Evolutionary conservation across 2,113 vertebrate genomes (phyloP), one percentile per base, ranked within the genome.

Genomic region (Pontoporia blainvillei): DNA sequence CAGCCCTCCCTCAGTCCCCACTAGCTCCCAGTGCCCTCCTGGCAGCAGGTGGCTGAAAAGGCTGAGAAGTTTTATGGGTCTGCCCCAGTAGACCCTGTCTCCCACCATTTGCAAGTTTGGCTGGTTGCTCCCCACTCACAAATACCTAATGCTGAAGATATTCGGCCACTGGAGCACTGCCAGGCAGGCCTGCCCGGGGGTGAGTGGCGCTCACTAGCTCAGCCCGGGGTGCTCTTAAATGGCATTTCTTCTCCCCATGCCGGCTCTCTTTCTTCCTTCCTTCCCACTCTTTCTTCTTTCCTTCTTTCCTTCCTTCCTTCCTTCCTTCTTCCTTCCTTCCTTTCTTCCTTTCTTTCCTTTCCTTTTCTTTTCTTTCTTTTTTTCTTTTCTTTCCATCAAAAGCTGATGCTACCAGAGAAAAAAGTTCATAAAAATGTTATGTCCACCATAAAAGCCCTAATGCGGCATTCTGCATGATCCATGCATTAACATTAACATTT

Each of bases 361-460:
- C 46, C 12, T 13, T 90, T 90, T 2, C 3, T 89, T 90, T 76
- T 34, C 86, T 87, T 93, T 69, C 75, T 92, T 71, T 62, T 66
- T 90, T 61, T 34, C 86, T 87, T 90, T 96, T 97, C 97, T 97
- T 96, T 96, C 92, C 96, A 97, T 97, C 94, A 96, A 96, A 98
- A 94, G 95, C 96, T 97, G 97, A 96, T 96, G 97, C 97, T 98
- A 92, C 89, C 97, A 73, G 96, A 97, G 97, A 98, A 98, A 98
- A 98, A 98, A 98, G 98, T 98, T 98, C 98, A 98, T 98, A 98
- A 98, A 98, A 98, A 98, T 98, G 97, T 98, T 98, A 98, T 97
- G 98, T 98, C 97, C 98, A 98, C 98, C 98, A 98, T 98, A 98
- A 98, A 98, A 98, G 86, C 98, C 96, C 96, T 98, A 98, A 98